Conservation (phyloP, 2,888 invertebrate species). For the Dynastes grantii region DNA sequence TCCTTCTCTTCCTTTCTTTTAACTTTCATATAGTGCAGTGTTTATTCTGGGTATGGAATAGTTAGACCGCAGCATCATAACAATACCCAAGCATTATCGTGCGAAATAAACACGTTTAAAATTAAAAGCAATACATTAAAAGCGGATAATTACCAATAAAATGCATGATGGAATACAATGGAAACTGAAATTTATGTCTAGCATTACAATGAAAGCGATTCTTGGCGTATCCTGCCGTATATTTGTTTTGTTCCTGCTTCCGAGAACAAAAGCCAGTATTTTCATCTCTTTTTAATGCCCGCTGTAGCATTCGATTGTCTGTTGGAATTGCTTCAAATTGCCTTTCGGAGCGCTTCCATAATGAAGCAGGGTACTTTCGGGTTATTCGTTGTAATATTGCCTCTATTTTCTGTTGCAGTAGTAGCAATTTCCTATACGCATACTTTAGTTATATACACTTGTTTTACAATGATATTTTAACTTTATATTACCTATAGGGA, state of each 20-base stretch:
- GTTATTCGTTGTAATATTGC: constrained; percentile 72
- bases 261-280: constrained; percentile 62
- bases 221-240: constrained; percentile 44
- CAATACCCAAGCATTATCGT: constrained; percentile 24
- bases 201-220: constrained; percentile 48
- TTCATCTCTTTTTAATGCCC: constrained; percentile 57
- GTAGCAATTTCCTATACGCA: constrained; percentile 51
- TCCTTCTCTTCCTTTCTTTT: too few species aligned
- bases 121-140: constrained; percentile 49
- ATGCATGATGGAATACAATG: constrained; percentile 46
- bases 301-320: constrained; percentile 67
- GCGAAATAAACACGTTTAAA: constrained; percentile 38
- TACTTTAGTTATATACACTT: constrained; percentile 9
- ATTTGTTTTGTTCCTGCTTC: constrained; percentile 48
- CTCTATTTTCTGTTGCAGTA: constrained; percentile 58
- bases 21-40: not conserved
- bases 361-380: constrained; percentile 65
- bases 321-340: constrained; percentile 69
- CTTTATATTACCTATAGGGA: too few species aligned
- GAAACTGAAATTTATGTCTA: constrained; percentile 49
- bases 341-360: constrained; percentile 68
- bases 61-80: not conserved
- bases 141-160: constrained; percentile 49
- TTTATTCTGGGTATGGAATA: not conserved
- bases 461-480: too few species aligned